Percentiles rank a stretch among this genome's conserved stretches.
Conservation (phyloP, 2,113 vertebrate species). For the Aramus guarauna region DNA sequence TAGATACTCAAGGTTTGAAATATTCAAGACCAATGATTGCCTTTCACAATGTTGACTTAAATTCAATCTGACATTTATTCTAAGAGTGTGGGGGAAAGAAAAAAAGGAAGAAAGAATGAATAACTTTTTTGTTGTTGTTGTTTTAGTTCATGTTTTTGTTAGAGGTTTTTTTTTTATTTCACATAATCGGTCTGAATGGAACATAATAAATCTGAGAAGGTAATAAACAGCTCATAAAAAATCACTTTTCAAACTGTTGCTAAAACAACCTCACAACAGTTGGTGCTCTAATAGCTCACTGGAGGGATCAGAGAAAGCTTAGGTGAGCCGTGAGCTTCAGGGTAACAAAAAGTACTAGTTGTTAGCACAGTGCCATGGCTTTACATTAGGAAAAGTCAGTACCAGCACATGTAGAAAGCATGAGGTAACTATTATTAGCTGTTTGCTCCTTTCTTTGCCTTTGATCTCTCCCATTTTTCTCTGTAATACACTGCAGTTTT, state of each 20-base stretch:
- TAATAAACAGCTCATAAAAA: conserved; percentile 68
- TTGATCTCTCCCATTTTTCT: not conserved
- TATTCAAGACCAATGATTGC: not conserved
- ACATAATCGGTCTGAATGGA: conserved; percentile 15
- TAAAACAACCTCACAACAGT: conserved; percentile 54
- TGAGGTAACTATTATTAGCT: conserved; percentile 15
- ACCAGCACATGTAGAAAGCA: not conserved
- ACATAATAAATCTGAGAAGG: conserved; percentile 54
- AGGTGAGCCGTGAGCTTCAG: conserved; percentile 16
- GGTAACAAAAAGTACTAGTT: not conserved
- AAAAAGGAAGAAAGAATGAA: not conserved
- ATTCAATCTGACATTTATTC: not conserved
- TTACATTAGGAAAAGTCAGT: conserved; percentile 18
- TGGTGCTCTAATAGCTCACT: conserved; percentile 11
- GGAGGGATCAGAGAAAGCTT: conserved; percentile 13
- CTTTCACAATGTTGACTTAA: not conserved
- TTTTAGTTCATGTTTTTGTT: not conserved
- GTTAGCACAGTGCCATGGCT: conserved; percentile 11
- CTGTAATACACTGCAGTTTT: not conserved
- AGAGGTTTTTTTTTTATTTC: not conserved
- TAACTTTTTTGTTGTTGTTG: not conserved
- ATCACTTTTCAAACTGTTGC: conserved; percentile 52
- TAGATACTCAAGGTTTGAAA: not conserved
- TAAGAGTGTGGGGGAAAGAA: not conserved
- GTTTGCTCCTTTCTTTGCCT: conserved; percentile 6